These are phyloP conservation scores for Drosophila anomalata DNA, from an alignment of 2,888 invertebrate genomes.

Conservation along the genomic window DNA sequence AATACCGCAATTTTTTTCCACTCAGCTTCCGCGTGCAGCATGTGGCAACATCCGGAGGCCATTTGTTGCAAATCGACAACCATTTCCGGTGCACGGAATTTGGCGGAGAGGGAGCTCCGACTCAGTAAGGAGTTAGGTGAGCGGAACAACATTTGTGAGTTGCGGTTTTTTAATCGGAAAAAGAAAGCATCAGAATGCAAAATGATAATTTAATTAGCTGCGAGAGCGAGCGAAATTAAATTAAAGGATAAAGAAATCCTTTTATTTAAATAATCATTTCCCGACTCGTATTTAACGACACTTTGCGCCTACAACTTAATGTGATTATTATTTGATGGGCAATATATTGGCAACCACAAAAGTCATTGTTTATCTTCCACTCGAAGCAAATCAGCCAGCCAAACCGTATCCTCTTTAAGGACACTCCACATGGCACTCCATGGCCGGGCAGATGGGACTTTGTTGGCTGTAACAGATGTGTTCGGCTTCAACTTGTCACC, in stretches of 20 bases:
- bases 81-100: constrained; percentile 67
- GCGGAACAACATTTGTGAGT: constrained; percentile 51
- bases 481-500: constrained; percentile 67
- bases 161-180: constrained; percentile 49
- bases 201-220: constrained; percentile 62
- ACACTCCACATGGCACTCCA: constrained; percentile 12
- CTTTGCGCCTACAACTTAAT: not conserved
- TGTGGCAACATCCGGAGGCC: constrained; percentile 76
- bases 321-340: constrained; percentile 19
- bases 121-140: constrained; percentile 1
- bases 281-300: not conserved
- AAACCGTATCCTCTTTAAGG: constrained; percentile 24
- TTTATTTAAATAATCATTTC: not conserved
- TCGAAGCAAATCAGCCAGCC: constrained; percentile 26
- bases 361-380: constrained; percentile 37
- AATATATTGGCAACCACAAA: constrained; percentile 4
- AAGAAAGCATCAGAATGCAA: constrained; percentile 42
- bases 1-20: constrained; percentile 32
- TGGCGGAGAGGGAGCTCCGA: not conserved
- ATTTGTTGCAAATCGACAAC: constrained; percentile 78
- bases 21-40: constrained; percentile 58
- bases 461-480: constrained; percentile 32
- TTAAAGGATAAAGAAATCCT: not conserved
- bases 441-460: constrained; percentile 8
- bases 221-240: not conserved